Evolutionary conservation across 2,888 invertebrate species (phyloP).

Genomic region (Perizoma affinitatum): DNA sequence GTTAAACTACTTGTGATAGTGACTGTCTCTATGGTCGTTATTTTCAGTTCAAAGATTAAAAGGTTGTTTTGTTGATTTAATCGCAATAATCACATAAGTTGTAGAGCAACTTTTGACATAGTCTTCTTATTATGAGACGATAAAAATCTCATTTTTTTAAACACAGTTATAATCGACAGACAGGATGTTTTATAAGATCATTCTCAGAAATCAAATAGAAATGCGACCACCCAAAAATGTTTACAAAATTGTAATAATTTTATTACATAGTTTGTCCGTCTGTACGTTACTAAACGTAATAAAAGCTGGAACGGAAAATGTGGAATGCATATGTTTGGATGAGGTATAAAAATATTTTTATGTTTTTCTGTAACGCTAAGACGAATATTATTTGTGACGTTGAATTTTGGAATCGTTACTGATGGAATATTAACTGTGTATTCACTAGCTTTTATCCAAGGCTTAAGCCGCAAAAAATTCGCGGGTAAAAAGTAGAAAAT

Average conservation of each 20-base stretch:
- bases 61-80: no score
- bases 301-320: constrained; percentile 27
- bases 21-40: no score
- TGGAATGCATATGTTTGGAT: constrained; percentile 33
- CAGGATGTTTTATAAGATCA: constrained; percentile 8
- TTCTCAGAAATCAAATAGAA: constrained; percentile 28
- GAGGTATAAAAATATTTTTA: constrained; percentile 18
- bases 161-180: constrained; percentile 7
- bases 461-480: no score
- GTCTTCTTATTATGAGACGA: no score
- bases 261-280: constrained; percentile 30
- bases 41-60: no score
- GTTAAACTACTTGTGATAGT: no score
- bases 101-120: no score
- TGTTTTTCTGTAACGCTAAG: not conserved
- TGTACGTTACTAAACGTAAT: constrained; percentile 27
- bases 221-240: constrained; percentile 35
- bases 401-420: not conserved
- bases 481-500: no score
- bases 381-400: not conserved
- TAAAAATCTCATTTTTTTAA: not conserved
- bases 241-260: constrained; percentile 30
- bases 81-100: no score
- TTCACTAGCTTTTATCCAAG: no score
- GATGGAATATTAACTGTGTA: not conserved